Evolutionary conservation across 2,888 invertebrate genomes (phyloP), one percentile per base, ranked within the genome.

Genomic region (Oxycera nigricornis): DNA sequence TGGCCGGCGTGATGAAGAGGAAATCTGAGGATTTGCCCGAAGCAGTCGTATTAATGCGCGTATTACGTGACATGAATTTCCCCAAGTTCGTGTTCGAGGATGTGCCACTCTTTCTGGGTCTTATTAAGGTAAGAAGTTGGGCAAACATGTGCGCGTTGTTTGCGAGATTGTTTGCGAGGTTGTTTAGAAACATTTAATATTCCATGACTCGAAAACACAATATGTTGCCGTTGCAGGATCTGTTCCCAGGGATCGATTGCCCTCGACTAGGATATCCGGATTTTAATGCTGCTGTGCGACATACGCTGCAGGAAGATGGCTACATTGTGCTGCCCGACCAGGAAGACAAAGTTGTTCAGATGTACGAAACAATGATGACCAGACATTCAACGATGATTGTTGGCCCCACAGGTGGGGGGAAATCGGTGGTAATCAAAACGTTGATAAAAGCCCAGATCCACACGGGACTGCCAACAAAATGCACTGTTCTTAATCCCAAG

Each of bases 301-400:
- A 88, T 24, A 90, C 89, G 0, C 86, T 97, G 14, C 81, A 85
- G n/a, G 86, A 88, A 39, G 89, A 91, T 52, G 89, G 90, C 0
- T 95, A 91, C 79, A 88, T 93, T 28, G 83, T 94, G 3, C 80
- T 92, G 57, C 86, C 90, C 0, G 88, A 90, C 74, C 81, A 94
- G 93, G 90, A 94, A 76, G 94, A 94, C 82, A 95, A 95, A 88
- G 91, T 96, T 22, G 91, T 96, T 3, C 96, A 97, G 84, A 82
- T 97, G 83, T 95, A 96, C 82, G 96, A 97, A 87, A 95, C 95
- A 0, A 96, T 96, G 95, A 94, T 95, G 93, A 96, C 94, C 0
- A 89, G 96, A 41, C 96, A 96, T 86, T 95, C 94, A 68, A 91
- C 92, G 2, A 96, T 97, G 95, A 84, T 97, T 77, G 94, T 96